Evolutionary conservation across 2,888 invertebrate genomes (phyloP).

Genomic region (Lysandra coridon): DNA sequence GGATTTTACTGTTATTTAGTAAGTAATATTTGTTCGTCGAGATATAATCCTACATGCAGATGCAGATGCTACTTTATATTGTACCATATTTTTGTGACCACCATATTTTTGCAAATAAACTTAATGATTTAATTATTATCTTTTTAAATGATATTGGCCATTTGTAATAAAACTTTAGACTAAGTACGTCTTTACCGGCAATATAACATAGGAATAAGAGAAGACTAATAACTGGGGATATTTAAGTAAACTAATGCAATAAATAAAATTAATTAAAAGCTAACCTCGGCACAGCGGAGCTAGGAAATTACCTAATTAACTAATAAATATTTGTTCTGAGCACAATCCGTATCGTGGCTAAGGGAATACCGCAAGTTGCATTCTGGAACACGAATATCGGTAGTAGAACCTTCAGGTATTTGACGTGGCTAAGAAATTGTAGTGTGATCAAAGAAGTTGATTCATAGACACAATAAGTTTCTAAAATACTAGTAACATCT

Average conservation of each 20-base stretch:
- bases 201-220: not conserved
- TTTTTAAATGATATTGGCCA: not conserved
- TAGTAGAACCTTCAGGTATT: too few relatives aligned
- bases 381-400: not conserved
- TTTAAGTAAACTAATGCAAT: constrained; percentile 25
- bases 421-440: too few relatives aligned
- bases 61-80: too few relatives aligned
- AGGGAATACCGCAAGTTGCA: not conserved
- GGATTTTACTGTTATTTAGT: too few relatives aligned
- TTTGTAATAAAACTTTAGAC: not conserved
- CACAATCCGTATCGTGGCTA: not conserved
- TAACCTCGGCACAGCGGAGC: constrained; percentile 17
- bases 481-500: too few relatives aligned
- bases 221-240: not conserved
- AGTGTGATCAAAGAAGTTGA: too few relatives aligned
- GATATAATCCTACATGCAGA: too few relatives aligned
- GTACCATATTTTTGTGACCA: too few relatives aligned
- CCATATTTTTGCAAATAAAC: too few relatives aligned
- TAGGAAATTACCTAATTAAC: constrained; percentile 2
- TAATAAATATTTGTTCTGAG: constrained; percentile 18
- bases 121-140: too few relatives aligned
- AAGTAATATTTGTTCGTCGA: too few relatives aligned
- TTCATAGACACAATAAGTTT: too few relatives aligned
- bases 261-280: constrained; percentile 28
- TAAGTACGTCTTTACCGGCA: not conserved